Base-by-base conservation (phyloP, 2,797 vertebrate species). In the Steatocranus sp. region DNA sequence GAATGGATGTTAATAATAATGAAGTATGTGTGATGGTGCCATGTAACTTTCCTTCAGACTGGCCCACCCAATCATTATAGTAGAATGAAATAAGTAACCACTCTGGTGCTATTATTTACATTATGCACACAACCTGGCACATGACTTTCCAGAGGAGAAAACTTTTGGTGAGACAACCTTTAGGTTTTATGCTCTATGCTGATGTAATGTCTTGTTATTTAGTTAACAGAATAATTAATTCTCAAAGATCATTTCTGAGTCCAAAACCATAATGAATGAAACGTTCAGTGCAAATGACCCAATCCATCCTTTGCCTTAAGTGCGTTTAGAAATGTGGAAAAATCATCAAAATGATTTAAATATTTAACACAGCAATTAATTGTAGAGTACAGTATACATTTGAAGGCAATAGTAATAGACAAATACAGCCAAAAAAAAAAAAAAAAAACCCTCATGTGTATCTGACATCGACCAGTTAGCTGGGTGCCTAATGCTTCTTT, bases 361-460 rank as follows among this genome's bases (percentile, higher is more conserved):
- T 66, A 38, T 38, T 66, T 66, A 38, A 38, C 61, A 38, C 38
- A 66, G 61, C 61, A 14, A 38, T 23, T 68, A 41, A 41, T 68
- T 68, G 14, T 25, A 25, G 38, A 15, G 30, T 75, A 9, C 30
- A 49, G 9, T 34, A 63, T 5, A 38, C 58, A 63, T 23, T 17
- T 49, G 30, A 61, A 34, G 56, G 27, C 17, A 49, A 41, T 74
- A 30, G 15, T 32, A 11, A 11, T 25, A 48, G 41, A 61, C 34
- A 70, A 82, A 84, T 63, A 20, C 30, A 34, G 15, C 27, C 15
- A 14, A 38, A 49, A 14, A 3, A 10, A 6, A 14, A 38, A 49
- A 14, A 3, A 10, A 6, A 5, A 2, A 2, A 0, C 8, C 32
- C 20, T 23, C 27, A 46, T 32, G 18, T 20, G 6, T 41, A 41